Conservation (phyloP, 2,797 vertebrate genomes). For the Microchirus variegatus region DNA sequence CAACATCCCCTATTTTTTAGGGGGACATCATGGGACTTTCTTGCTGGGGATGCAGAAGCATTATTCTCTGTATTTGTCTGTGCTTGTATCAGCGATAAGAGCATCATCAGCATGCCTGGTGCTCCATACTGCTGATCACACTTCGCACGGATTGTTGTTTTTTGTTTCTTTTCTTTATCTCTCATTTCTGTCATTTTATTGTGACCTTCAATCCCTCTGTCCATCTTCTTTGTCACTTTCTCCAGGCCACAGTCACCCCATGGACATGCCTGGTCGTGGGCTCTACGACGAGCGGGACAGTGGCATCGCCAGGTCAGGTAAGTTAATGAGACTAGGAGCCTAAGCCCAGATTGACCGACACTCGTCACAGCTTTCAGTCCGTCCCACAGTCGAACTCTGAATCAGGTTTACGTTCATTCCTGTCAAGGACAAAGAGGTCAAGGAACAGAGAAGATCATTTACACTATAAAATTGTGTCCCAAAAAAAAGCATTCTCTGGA, state of each 20-base stretch:
- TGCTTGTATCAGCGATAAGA: not conserved
- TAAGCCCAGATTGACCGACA: conserved; percentile 66
- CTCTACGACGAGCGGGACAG: conserved; percentile 93
- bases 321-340: conserved; percentile 59
- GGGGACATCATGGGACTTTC: not conserved
- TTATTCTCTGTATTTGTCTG: not conserved
- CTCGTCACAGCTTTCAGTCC: conserved; percentile 13
- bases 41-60: not conserved
- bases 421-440: conserved; percentile 3
- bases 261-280: conserved; percentile 98
- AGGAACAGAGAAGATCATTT: not conserved
- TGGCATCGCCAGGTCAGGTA: conserved; percentile 98
- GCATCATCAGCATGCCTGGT: conserved; percentile 13
- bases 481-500: not conserved
- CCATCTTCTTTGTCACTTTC: conserved; percentile 9
- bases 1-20: too few species aligned
- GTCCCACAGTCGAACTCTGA: conserved; percentile 18
- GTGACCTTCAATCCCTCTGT: not conserved
- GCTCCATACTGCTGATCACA: not conserved
- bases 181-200: not conserved
- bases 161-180: conserved; percentile 1
- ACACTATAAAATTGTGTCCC: too few species aligned
- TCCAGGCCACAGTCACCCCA: conserved; percentile 96
- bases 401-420: conserved; percentile 24
- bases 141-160: conserved; percentile 15